Percentiles rank a stretch among this genome's conserved stretches.
Conservation (phyloP, 1,140 invertebrate species). For the Lasioglossum baleicum region DNA sequence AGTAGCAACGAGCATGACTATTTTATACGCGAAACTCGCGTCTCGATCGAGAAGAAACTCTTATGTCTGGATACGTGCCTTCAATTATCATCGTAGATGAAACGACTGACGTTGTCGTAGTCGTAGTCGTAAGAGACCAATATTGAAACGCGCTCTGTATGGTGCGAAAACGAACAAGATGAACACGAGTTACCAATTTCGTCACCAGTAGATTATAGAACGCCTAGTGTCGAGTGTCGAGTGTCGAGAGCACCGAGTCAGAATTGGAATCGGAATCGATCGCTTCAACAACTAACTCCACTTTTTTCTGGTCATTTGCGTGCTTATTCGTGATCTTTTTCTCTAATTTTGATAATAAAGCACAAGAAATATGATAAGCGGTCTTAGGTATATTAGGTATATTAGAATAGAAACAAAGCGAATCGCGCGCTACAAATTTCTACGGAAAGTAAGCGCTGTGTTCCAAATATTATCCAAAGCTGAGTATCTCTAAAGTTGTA, state of each 20-base stretch:
- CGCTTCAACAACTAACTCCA: constrained; percentile 5
- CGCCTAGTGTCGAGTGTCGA: neutral
- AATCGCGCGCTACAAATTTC: constrained; percentile 17
- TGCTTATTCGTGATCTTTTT: neutral
- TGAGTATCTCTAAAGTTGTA: constrained; percentile 40
- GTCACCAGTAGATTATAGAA: neutral
- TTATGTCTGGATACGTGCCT: constrained; percentile 47
- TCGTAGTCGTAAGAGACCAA: neutral
- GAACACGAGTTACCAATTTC: constrained; percentile 30
- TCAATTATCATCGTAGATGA: constrained; percentile 25
- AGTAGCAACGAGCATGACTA: neutral
- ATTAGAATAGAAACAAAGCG: neutral
- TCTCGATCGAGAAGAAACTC: neutral
- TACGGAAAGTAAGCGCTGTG: constrained; percentile 29
- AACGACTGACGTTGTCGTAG: neutral
- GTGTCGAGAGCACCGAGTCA: no score
- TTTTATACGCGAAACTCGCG: neutral
- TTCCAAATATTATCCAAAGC: constrained; percentile 60
- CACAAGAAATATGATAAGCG: constrained; percentile 11
- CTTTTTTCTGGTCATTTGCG: neutral
- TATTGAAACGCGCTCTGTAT: neutral
- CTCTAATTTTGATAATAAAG: neutral
- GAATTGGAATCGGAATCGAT: neutral
- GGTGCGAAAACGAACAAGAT: neutral
- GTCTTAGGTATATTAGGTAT: neutral